A percentile compares a stretch with the other conserved stretches of the same genome.
Conservation (phyloP, 2,113 vertebrate species). For the Gracilinanus agilis region DNA sequence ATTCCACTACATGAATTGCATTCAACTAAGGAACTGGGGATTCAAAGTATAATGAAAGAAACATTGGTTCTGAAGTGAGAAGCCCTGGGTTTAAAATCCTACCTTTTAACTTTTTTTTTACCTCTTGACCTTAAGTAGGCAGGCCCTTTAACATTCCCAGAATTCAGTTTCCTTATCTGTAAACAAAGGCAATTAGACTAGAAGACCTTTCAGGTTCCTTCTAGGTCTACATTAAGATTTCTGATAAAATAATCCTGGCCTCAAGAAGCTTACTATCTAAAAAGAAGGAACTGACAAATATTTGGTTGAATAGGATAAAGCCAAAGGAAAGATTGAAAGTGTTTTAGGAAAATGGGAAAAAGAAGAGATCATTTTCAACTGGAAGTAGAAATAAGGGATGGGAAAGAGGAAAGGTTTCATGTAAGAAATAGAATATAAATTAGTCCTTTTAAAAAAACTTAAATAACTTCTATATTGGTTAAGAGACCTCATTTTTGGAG, state of each 20-base stretch:
- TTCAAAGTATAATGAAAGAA: background rate
- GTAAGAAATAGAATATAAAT: background rate
- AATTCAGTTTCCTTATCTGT: background rate
- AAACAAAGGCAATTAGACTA: background rate
- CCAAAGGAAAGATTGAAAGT: background rate
- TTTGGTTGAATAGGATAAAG: background rate
- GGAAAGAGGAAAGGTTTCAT: background rate
- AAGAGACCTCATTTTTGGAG: constrained; percentile 49
- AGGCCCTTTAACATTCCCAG: background rate
- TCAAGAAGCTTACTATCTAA: background rate
- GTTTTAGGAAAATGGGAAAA: background rate
- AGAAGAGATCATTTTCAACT: background rate
- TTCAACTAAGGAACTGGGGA: background rate
- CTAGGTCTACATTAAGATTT: background rate
- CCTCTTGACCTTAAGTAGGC: background rate
- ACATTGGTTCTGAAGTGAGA: background rate
- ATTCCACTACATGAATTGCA: background rate
- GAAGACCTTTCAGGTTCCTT: background rate
- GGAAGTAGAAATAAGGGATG: background rate
- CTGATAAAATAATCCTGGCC: background rate
- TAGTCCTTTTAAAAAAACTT: background rate
- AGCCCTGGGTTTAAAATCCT: background rate
- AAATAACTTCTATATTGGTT: constrained; percentile 19
- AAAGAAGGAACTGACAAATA: background rate
- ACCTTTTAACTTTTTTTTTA: no score